phyloP scores from a whole-genome alignment of 2,113 vertebrate genomes.

The Stegostoma tigrinum region DNA sequence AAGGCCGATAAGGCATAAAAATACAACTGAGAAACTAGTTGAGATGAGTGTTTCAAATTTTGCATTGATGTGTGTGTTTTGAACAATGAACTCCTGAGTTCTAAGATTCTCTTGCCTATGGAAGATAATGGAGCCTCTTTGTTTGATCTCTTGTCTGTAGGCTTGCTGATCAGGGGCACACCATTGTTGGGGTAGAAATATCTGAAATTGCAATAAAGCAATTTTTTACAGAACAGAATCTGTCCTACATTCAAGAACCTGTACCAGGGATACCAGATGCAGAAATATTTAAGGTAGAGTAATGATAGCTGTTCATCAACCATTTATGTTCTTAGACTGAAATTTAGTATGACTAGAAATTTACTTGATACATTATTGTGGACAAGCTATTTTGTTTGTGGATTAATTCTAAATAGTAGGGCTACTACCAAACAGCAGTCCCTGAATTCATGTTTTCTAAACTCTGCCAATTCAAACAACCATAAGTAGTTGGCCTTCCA shows the following conservation, averaged over 20 bases:
- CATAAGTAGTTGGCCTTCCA: background rate
- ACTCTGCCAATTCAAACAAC: background rate
- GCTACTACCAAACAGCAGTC: background rate
- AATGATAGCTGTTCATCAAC: background rate
- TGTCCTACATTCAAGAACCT: conserved; percentile 68
- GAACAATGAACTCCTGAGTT: background rate
- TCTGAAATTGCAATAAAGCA: conserved; percentile 68
- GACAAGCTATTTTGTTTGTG: background rate
- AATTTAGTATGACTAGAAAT: background rate
- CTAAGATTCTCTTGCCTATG: background rate
- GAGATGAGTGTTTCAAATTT: background rate
- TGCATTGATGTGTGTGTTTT: background rate
- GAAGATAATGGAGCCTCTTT: background rate
- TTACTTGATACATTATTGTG: background rate
- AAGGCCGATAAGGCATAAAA: background rate
- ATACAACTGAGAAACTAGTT: background rate
- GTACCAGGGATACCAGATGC: conserved; percentile 64
- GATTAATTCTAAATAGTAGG: background rate
- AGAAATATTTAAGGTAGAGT: conserved; percentile 68
- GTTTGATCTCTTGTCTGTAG: conserved; percentile 48
- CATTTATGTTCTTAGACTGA: background rate
- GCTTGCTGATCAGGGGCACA: conserved; percentile 78
- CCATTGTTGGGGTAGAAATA: conserved; percentile 75
- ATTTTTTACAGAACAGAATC: conserved; percentile 74
- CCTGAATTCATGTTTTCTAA: background rate